Percentiles rank a stretch among this genome's conserved stretches.
Conservation (phyloP, 1,140 invertebrate genomes). For the Anastrepha ludens region DNA sequence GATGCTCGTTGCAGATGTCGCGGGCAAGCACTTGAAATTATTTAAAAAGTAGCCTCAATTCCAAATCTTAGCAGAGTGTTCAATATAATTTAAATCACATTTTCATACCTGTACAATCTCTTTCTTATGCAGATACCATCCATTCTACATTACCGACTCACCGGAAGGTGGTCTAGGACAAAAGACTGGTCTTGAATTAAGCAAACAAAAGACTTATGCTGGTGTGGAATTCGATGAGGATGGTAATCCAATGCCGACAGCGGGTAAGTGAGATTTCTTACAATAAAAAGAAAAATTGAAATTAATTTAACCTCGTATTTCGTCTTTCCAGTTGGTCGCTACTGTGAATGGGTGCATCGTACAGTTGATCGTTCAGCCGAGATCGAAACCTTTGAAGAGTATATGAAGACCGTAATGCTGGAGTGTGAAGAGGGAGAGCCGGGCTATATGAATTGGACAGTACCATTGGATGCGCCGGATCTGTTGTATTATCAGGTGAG, state of each 20-base stretch:
- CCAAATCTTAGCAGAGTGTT: background rate
- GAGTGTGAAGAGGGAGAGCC: constrained; percentile 85
- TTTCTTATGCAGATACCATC: constrained; percentile 83
- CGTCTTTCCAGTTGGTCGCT: constrained; percentile 64
- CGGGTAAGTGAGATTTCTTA: constrained; percentile 77
- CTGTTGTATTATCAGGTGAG: constrained; percentile 91
- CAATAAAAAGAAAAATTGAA: constrained; percentile 27
- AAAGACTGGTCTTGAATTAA: constrained; percentile 81
- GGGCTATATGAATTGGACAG: constrained; percentile 86
- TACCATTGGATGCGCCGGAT: constrained; percentile 86
- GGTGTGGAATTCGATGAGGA: constrained; percentile 85
- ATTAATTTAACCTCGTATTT: background rate
- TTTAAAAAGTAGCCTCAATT: no score
- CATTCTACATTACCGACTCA: constrained; percentile 94
- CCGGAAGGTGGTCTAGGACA: constrained; percentile 88
- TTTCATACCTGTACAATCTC: background rate
- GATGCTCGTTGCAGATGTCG: background rate
- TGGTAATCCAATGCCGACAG: constrained; percentile 86
- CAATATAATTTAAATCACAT: background rate
- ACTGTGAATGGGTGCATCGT: constrained; percentile 71
- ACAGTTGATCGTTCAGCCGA: constrained; percentile 68
- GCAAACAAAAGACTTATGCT: constrained; percentile 84
- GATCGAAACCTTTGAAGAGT: constrained; percentile 78
- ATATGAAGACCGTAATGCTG: constrained; percentile 83
- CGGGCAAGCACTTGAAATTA: background rate